Evolutionary conservation across 2,888 invertebrate species (phyloP).

Genomic region (Ephialtes manifestator): DNA sequence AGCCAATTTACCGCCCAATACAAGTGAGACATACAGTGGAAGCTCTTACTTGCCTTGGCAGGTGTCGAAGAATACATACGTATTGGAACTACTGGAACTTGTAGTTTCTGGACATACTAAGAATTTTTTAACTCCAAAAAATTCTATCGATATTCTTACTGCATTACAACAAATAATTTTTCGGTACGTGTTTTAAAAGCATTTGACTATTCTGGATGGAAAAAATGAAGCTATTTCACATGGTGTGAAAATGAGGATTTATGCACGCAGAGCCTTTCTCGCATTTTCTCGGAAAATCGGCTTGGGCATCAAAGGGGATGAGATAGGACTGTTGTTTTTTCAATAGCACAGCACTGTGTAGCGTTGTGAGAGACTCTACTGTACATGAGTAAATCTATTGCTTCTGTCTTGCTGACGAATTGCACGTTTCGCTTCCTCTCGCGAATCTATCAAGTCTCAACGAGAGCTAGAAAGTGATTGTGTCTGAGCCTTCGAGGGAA

Average conservation of each 20-base stretch:
- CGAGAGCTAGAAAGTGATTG: conserved; percentile 36
- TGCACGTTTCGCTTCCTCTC: conserved; percentile 32
- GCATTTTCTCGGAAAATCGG: too few relatives aligned
- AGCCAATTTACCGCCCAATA: conserved; percentile 34
- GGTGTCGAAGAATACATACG: neutral
- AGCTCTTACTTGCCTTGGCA: neutral
- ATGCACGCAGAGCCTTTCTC: too few relatives aligned
- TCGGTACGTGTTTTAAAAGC: too few relatives aligned
- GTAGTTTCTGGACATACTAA: neutral
- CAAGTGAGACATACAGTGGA: conserved; percentile 25
- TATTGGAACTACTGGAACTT: neutral
- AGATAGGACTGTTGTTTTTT: too few relatives aligned
- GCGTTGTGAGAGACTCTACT: neutral
- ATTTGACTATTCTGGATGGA: too few relatives aligned
- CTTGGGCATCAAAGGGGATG: too few relatives aligned
- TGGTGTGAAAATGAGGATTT: too few relatives aligned
- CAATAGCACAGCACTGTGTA: neutral
- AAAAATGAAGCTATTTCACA: too few relatives aligned
- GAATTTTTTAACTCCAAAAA: neutral
- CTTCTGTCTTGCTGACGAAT: conserved; percentile 14
- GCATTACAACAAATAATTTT: neutral
- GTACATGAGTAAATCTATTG: conserved; percentile 4
- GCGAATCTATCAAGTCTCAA: conserved; percentile 28
- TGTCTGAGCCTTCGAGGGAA: neutral
- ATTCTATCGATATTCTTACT: neutral